These are phyloP conservation scores for Nycteola revayana DNA, from an alignment of 2,888 invertebrate species.

Conservation along the genomic window DNA sequence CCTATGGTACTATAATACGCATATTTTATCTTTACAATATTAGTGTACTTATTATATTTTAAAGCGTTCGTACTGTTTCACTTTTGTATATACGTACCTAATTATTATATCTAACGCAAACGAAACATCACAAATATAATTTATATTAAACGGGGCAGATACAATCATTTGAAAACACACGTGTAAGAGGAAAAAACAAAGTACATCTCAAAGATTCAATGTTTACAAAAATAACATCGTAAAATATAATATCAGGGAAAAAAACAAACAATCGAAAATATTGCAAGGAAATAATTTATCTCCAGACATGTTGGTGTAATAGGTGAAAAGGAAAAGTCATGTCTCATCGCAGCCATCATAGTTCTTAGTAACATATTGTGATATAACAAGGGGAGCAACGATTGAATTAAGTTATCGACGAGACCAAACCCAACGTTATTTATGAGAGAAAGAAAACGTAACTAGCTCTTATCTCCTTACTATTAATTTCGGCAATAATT, in stretches of 20 bases:
- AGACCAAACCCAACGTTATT: slow-evolving; percentile 55
- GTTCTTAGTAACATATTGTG: slow-evolving; percentile 60
- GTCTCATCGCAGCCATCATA: slow-evolving; percentile 55
- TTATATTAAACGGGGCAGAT: no score
- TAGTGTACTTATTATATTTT: no score
- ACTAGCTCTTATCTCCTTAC: slow-evolving; percentile 57
- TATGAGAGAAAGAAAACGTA: slow-evolving; percentile 62
- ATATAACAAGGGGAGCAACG: slow-evolving; percentile 68
- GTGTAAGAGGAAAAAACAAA: no score
- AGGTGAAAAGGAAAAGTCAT: slow-evolving; percentile 44
- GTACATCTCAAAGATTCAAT: no score
- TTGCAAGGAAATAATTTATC: slow-evolving; percentile 35
- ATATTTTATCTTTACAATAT: no score
- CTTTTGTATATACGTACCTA: no score
- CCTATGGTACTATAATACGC: no score
- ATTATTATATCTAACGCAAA: no score
- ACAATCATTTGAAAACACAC: no score
- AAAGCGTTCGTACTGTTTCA: no score
- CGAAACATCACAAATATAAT: no score
- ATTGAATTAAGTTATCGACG: slow-evolving; percentile 76
- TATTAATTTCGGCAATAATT: slow-evolving; percentile 74
- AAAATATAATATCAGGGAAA: slow-evolving; percentile 18
- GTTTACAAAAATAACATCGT: slow-evolving; percentile 23
- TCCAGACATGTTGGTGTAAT: slow-evolving; percentile 31
- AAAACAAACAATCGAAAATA: slow-evolving; percentile 26